Evolutionary conservation across 2,797 vertebrate species (phyloP), one percentile per base, ranked within the genome.

Genomic region (Limosa lapponica): DNA sequence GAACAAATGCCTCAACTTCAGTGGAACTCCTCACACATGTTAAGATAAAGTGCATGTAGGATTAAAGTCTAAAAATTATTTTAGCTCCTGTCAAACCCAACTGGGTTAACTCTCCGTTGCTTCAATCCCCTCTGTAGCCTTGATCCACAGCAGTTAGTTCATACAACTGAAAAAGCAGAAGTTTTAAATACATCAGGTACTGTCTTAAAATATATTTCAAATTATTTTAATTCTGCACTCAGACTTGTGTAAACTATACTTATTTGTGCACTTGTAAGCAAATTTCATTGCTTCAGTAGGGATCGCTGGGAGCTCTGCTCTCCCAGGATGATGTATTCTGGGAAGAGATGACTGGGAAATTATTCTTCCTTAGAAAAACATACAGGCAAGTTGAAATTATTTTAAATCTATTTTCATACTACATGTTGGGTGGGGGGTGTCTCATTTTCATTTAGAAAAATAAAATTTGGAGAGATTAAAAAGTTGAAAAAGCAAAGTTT

Each of bases 381-480:
- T 34, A 61, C 10, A 61, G 16, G 57, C 19, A 82, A 87, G 16
- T 11, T 41, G 15, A 4, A 62, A 51, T 32, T 48, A 54, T 25
- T 61, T 88, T 67, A 10, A 39, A 49, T 59, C 22, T 11, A 27
- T 11, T 44, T 89, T 64, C 49, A 36, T 49, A 64, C 4, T 71
- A 51, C 19, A 3, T 43, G 15, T 27, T 13, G 8, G 6, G 3
- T 3, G 6, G 6, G 2, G 3, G 1, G 0, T 28, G 10, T 36
- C 34, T 34, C 1, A 1, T 44, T 87, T 55, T 79, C 5, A 65
- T 61, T 82, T n/a, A 27, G 32, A 85, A 83, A 85, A 75, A 39
- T 13, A 67, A 1, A 18, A 32, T 67, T 16, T 32, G 13, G 16
- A 52, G 54, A 28, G 5, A 86, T n/a, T 39, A 27, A 75, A 41